Evolutionary conservation across 2,888 invertebrate species (phyloP), one percentile per base, ranked within the genome.

Genomic region (Tachina fera): DNA sequence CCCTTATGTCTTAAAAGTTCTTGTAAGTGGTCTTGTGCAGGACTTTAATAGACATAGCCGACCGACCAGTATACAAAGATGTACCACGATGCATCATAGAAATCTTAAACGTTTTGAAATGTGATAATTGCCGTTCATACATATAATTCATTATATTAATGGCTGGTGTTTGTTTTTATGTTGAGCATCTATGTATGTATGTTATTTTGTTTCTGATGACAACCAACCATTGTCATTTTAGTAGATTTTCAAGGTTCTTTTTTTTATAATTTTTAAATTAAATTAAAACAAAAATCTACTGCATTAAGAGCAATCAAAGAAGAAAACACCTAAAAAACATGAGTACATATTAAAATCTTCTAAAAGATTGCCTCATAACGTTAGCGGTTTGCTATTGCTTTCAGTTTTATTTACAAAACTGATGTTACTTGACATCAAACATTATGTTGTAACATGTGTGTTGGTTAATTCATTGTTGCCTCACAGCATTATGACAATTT

Each of bases 71-170:
- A 1, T 16, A n/a, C n/a, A n/a, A n/a, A n/a, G n/a, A n/a, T 31
- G 4, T 4, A 31, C 9, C 19, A 3, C 19, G 10, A 14, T 58
- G 58, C 39, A 81, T 79, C 82, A 83, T 60, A 71, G 60, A 76
- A 75, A 83, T 71, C 86, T 86, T 83, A 79, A 86, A 86, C 71
- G 79, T 71, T 83, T 83, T 86, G 86, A 79, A 86, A 86, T 86
- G 76, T 86, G 86, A 83, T 86, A 86, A 86, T 86, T 82, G 82
- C 75, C 65, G 74, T 74, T 63, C 75, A 67, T 77, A 72, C 67
- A 80, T 67, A 1, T n/a, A n/a, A n/a, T n/a, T n/a, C 39, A 22
- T 10, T 49, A 14, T 43, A 16, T 63, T 31, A 47, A 22, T 76
- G 53, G 22, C 63, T 65, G 47, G 19, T 61, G 5, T 13, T 60